Percentiles rank a stretch among this genome's conserved stretches.
These are phyloP conservation scores for Eristalis intricaria DNA, from an alignment of 2,888 invertebrate species.

Conservation along the genomic window DNA sequence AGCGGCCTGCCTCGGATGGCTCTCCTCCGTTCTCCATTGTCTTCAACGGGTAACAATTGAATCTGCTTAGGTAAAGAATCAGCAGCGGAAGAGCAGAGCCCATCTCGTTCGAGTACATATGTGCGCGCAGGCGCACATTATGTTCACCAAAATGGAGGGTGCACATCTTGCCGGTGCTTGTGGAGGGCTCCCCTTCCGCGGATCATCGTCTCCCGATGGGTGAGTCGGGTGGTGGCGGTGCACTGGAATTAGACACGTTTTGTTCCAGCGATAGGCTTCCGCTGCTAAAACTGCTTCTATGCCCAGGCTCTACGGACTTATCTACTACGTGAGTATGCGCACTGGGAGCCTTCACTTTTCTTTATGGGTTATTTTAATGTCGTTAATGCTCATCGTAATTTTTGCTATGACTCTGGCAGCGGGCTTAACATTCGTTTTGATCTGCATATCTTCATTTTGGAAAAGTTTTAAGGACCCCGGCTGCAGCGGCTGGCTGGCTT, in stretches of 20 bases:
- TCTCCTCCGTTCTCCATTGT: conserved; percentile 40
- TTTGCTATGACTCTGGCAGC: conserved; percentile 73
- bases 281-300: conserved; percentile 29
- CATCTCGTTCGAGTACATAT: conserved; percentile 14
- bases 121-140: conserved; percentile 42
- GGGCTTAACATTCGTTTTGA: conserved; percentile 73
- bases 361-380: conserved; percentile 78
- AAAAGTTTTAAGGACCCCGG: conserved; percentile 26
- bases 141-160: conserved; percentile 38
- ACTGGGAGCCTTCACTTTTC: conserved; percentile 64
- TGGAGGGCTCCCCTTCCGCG: conserved; percentile 1
- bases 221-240: conserved; percentile 19
- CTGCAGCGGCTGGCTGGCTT: background rate
- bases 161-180: background rate
- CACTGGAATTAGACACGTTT: conserved; percentile 69
- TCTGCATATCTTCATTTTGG: conserved; percentile 80
- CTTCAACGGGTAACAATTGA: conserved; percentile 61
- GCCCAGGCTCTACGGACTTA: conserved; percentile 36
- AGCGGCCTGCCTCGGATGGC: background rate
- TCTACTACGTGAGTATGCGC: conserved; percentile 51
- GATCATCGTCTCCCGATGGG: conserved; percentile 55
- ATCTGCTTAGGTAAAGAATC: conserved; percentile 44
- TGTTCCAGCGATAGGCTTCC: conserved; percentile 69
- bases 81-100: conserved; percentile 16
- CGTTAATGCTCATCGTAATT: conserved; percentile 81